Evolutionary conservation across 2,113 vertebrate genomes (phyloP).

Genomic region (Excalfactoria chinensis): DNA sequence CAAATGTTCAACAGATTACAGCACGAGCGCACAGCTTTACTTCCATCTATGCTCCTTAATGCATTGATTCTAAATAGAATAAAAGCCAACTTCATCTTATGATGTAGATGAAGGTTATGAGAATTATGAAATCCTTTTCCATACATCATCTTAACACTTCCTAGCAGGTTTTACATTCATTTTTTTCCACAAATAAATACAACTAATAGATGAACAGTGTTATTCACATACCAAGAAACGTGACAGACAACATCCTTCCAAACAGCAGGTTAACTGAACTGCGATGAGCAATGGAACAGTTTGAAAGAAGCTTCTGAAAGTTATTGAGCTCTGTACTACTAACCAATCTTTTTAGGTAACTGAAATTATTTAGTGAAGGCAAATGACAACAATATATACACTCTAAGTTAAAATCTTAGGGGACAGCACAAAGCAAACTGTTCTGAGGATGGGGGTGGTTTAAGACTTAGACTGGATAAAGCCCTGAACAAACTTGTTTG

Average conservation of each 20-base stretch:
- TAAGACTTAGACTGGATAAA: neutral
- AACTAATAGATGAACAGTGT: neutral
- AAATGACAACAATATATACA: neutral
- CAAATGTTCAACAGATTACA: neutral
- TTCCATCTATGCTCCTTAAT: neutral
- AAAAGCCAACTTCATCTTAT: neutral
- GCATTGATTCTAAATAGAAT: neutral
- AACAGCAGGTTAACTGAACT: neutral
- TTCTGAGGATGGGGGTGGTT: neutral
- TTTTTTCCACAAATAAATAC: neutral
- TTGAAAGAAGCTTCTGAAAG: neutral
- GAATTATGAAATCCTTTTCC: neutral
- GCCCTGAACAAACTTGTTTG: neutral
- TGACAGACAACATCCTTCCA: neutral
- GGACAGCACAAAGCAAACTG: neutral
- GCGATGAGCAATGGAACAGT: neutral
- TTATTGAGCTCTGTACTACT: neutral
- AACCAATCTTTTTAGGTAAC: neutral
- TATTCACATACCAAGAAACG: neutral
- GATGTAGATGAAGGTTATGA: neutral
- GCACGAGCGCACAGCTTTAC: neutral
- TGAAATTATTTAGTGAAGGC: neutral
- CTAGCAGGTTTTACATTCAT: neutral
- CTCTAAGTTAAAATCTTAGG: neutral
- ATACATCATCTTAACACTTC: neutral